Conservation (phyloP, 2,113 vertebrate species). For the Oriolus oriolus region DNA sequence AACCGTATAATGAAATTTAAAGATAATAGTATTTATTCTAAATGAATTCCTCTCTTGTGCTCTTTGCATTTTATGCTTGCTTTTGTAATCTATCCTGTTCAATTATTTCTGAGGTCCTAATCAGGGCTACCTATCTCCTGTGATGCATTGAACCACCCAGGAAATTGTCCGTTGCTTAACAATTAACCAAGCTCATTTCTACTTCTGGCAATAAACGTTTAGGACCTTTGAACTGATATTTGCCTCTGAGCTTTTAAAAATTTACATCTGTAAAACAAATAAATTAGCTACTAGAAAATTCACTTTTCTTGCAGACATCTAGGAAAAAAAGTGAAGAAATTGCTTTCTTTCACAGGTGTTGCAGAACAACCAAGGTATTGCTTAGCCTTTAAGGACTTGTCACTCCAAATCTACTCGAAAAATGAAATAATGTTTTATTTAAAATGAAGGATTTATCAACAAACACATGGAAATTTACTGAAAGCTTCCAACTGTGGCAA, state of each 20-base stretch:
- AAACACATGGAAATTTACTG: slow-evolving; percentile 13
- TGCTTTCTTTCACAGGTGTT: neutral
- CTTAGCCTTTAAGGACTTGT: neutral
- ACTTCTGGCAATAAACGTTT: neutral
- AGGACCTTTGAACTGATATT: neutral
- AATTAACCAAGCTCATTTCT: neutral
- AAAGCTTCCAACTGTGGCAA: slow-evolving; percentile 33
- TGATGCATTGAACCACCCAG: neutral
- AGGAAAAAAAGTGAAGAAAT: neutral
- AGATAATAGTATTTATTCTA: neutral
- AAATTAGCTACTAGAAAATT: neutral
- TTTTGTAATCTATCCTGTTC: neutral
- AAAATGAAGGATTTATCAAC: slow-evolving; percentile 20
- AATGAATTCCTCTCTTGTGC: neutral
- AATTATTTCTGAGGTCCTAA: slow-evolving; percentile 4
- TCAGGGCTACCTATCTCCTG: neutral
- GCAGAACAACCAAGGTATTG: neutral
- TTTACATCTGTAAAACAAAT: neutral
- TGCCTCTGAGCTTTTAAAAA: neutral
- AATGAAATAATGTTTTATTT: neutral
- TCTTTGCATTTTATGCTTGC: neutral
- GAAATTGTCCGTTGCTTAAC: neutral
- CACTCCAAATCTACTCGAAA: neutral
- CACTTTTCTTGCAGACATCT: neutral
- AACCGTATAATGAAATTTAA: neutral